These are phyloP conservation scores for Cyphomyrmex costatus DNA, from an alignment of 1,140 invertebrate species.

Conservation along the genomic window DNA sequence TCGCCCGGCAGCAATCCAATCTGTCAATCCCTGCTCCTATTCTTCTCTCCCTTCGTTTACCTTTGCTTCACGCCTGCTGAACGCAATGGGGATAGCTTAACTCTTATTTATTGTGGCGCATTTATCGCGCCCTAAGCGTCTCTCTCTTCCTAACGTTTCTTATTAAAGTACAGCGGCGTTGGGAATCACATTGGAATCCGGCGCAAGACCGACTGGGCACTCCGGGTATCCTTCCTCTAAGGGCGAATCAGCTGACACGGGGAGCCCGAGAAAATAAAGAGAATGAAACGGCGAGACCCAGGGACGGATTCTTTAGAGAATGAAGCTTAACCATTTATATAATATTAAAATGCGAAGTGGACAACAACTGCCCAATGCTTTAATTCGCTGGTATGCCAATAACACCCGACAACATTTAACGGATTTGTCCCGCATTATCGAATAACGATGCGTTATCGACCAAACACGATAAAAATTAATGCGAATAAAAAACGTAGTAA, in stretches of 20 bases:
- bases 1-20: slow-evolving; percentile 13
- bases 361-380: background rate
- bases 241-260: slow-evolving; percentile 38
- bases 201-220: slow-evolving; percentile 15
- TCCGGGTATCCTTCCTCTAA: background rate
- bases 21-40: slow-evolving; percentile 15
- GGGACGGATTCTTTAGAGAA: slow-evolving; percentile 11
- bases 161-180: slow-evolving; percentile 50
- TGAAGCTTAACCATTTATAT: background rate
- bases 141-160: background rate
- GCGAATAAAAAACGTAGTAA: background rate
- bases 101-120: slow-evolving; percentile 63
- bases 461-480: slow-evolving; percentile 21
- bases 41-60: background rate
- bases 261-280: slow-evolving; percentile 16
- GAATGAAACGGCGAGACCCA: background rate
- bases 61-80: background rate
- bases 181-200: slow-evolving; percentile 52
- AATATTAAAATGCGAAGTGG: slow-evolving; percentile 7
- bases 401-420: slow-evolving; percentile 21
- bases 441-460: slow-evolving; percentile 17
- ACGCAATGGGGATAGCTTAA: slow-evolving; percentile 28
- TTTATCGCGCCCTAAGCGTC: slow-evolving; percentile 38
- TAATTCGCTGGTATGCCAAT: slow-evolving; percentile 7
- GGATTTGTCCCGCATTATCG: slow-evolving; percentile 3